These are phyloP conservation scores for Drosophila arizonae DNA, from an alignment of 1,140 invertebrate genomes.

Conservation along the genomic window DNA sequence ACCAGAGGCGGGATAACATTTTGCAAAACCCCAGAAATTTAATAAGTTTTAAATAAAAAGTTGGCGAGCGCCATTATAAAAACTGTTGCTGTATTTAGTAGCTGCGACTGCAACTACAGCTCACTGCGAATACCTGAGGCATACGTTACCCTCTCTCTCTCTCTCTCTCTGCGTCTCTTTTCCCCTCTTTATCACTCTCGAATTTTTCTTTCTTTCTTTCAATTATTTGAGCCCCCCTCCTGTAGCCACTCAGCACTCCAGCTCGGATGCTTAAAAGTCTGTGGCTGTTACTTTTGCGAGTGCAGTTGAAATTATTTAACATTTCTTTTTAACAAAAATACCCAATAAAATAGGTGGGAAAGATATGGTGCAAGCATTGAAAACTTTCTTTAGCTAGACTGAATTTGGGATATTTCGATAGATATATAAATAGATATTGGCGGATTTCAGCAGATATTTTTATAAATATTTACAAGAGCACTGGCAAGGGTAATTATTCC, in stretches of 20 bases:
- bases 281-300: conserved; percentile 26
- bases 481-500: no score
- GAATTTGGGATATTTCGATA: no score
- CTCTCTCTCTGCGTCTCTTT: conserved; percentile 4
- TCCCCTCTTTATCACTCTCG: background rate
- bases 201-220: background rate
- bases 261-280: conserved; percentile 36
- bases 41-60: conserved; percentile 76
- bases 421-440: no score
- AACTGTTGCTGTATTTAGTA: conserved; percentile 37
- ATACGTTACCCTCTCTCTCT: conserved; percentile 11
- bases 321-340: conserved; percentile 4
- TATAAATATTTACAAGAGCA: no score
- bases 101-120: conserved; percentile 41
- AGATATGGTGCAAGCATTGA: background rate
- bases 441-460: no score
- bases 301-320: conserved; percentile 37
- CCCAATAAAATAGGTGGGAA: no score
- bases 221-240: background rate
- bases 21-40: conserved; percentile 63
- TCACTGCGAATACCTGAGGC: background rate
- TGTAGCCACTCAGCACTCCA: conserved; percentile 25
- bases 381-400: no score
- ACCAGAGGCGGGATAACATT: conserved; percentile 12
- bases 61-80: conserved; percentile 66